These are phyloP conservation scores for Cryptops parisi DNA, from an alignment of 2,888 invertebrate species.

Conservation along the genomic window DNA sequence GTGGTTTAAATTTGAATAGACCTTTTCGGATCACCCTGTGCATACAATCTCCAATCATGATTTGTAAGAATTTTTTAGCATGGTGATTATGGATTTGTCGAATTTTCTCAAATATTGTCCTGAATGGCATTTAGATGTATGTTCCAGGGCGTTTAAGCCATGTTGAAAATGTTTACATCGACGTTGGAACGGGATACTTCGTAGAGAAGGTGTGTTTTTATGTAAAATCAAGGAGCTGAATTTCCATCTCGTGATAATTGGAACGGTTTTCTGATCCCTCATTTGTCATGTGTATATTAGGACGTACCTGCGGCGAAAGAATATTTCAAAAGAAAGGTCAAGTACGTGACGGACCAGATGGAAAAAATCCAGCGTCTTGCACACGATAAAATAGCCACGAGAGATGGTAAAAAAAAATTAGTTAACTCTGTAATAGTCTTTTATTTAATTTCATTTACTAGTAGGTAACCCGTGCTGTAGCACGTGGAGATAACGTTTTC, in stretches of 20 bases:
- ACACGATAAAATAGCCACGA: slow-evolving; percentile 9
- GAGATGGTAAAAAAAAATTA: slow-evolving; percentile 4
- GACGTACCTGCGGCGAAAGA: slow-evolving; percentile 9
- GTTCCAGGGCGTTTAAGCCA: slow-evolving; percentile 79
- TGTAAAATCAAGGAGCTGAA: too few relatives aligned
- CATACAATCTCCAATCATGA: too few relatives aligned
- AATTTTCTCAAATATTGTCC: background rate
- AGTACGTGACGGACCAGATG: slow-evolving; percentile 13
- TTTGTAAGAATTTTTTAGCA: too few relatives aligned
- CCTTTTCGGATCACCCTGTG: too few relatives aligned
- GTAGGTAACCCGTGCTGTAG: too few relatives aligned
- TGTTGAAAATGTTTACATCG: slow-evolving; percentile 74
- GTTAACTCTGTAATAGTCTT: too few relatives aligned
- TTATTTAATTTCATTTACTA: too few relatives aligned
- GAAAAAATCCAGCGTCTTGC: slow-evolving; percentile 10
- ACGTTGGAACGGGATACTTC: slow-evolving; percentile 95
- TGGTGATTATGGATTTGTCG: too few relatives aligned
- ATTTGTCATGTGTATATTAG: slow-evolving; percentile 4
- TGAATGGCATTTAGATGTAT: slow-evolving; percentile 52
- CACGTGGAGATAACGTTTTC: too few relatives aligned
- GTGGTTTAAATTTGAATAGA: too few relatives aligned
- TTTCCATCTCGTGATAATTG: background rate
- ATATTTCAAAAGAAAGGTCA: slow-evolving; percentile 12
- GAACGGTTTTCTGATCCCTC: background rate
- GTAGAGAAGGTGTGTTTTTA: slow-evolving; percentile 58